phyloP scores from a whole-genome alignment of 2,113 vertebrate species.

The Corvus cornix region DNA sequence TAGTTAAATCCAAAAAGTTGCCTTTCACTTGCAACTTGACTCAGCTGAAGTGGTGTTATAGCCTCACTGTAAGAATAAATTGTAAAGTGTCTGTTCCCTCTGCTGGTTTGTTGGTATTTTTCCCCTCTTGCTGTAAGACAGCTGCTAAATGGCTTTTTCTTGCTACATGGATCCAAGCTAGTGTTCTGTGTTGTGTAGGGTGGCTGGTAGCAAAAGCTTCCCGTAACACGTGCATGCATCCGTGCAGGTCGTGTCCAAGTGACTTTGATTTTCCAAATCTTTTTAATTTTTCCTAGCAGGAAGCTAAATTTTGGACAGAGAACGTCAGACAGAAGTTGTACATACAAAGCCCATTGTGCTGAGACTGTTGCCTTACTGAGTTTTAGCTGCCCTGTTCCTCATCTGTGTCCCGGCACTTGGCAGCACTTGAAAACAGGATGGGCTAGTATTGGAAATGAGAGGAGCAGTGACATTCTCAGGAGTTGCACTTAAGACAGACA shows the following conservation, averaged over 20 bases:
- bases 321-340: not conserved
- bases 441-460: not conserved
- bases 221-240: fast-evolving
- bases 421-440: not conserved
- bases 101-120: not conserved
- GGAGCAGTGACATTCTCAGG: not conserved
- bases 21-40: not conserved
- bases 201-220: not conserved
- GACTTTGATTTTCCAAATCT: not conserved
- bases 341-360: not conserved
- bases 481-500: not conserved
- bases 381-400: not conserved
- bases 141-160: not conserved
- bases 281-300: not conserved
- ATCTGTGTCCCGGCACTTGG: not conserved
- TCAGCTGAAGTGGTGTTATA: not conserved
- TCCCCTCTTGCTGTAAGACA: not conserved
- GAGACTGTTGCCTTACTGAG: not conserved
- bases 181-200: not conserved
- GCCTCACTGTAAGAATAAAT: not conserved
- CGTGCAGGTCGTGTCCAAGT: fast-evolving
- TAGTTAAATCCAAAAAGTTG: not conserved
- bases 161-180: not conserved
- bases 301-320: not conserved
- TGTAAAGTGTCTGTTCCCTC: not conserved